Conservation (phyloP, 2,888 invertebrate genomes). For the Agrilus biguttatus region DNA sequence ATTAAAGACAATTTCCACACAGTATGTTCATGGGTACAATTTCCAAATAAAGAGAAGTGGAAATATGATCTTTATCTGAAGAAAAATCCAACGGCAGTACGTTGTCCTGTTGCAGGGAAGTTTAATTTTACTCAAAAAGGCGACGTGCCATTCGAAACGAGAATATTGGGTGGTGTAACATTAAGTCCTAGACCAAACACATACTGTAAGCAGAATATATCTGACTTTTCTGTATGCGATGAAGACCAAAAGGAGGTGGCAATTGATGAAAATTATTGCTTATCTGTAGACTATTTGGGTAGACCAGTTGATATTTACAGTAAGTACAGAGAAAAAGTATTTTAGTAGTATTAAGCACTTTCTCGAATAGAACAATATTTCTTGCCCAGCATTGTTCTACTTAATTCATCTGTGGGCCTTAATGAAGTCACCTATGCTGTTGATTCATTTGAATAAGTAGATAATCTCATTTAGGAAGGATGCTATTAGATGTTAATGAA, state of each 20-base stretch:
- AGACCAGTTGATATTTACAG: constrained; percentile 91
- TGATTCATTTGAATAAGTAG: too few species aligned
- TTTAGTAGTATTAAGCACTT: too few species aligned
- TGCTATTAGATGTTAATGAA: too few species aligned
- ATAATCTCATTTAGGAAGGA: too few species aligned
- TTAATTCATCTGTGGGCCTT: too few species aligned
- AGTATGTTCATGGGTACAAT: constrained; percentile 90
- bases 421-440: too few species aligned
- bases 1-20: constrained; percentile 84
- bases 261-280: constrained; percentile 90
- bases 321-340: constrained; percentile 18
- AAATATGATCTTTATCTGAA: constrained; percentile 74
- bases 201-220: constrained; percentile 84
- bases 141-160: constrained; percentile 80
- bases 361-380: too few species aligned
- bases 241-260: constrained; percentile 87
- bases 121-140: constrained; percentile 86
- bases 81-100: constrained; percentile 79
- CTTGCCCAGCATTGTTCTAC: too few species aligned
- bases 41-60: constrained; percentile 72
- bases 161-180: constrained; percentile 92
- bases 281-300: constrained; percentile 91
- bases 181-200: constrained; percentile 84
- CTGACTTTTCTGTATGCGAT: constrained; percentile 92
- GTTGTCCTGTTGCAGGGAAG: constrained; percentile 94